These are phyloP conservation scores for Ophiothrix spiculata DNA, from an alignment of 35 echinoderm and acorn worm species.

Conservation along the genomic window DNA sequence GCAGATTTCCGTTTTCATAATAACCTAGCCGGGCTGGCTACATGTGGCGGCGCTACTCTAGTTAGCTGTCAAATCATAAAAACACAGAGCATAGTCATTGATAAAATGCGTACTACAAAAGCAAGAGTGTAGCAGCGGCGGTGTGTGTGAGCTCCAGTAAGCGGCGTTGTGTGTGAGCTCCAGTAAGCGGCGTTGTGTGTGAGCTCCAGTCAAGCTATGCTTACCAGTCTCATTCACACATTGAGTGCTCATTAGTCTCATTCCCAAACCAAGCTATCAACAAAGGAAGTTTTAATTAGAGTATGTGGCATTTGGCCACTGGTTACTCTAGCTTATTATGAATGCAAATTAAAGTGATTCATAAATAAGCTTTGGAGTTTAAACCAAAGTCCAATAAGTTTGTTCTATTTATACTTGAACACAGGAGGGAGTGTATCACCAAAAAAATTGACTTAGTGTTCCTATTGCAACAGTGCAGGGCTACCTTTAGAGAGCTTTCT, in stretches of 20 bases:
- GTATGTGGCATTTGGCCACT: neutral
- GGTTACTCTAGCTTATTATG: neutral
- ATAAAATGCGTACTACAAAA: neutral
- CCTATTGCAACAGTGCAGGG: neutral
- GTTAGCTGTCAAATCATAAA: neutral
- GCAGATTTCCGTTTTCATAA: neutral
- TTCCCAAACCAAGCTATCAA: neutral
- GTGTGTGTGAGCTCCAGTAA: neutral
- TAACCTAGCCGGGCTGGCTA: too few relatives aligned
- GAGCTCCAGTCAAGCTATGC: neutral
- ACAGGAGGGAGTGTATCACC: too few relatives aligned
- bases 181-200: neutral
- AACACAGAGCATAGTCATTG: neutral
- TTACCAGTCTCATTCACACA: neutral
- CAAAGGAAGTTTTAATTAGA: neutral
- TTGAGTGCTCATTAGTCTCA: neutral
- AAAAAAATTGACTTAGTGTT: too few relatives aligned
- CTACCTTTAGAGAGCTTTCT: too few relatives aligned
- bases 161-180: neutral
- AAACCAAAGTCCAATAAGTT: neutral
- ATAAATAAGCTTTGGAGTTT: neutral
- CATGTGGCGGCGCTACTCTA: too few relatives aligned
- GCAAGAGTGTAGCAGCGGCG: neutral
- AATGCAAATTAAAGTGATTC: neutral
- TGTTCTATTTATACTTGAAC: neutral